These are phyloP conservation scores for Psettodes erumei DNA, from an alignment of 2,113 vertebrate species.

Conservation along the genomic window DNA sequence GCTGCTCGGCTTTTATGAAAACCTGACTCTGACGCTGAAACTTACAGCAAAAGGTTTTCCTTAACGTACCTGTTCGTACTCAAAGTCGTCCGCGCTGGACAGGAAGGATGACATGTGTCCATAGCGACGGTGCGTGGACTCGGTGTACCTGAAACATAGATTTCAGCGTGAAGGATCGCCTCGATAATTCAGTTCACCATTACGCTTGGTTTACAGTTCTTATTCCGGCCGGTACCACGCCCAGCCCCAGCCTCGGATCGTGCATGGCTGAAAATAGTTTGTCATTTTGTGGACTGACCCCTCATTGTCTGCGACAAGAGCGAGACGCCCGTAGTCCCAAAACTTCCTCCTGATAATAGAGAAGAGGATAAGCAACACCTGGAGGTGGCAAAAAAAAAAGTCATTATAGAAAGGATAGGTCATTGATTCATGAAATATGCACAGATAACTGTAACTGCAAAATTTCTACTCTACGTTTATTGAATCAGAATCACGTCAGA, in stretches of 20 bases:
- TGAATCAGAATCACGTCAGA: slow-evolving; percentile 2
- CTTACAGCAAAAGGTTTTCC: neutral
- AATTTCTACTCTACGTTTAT: neutral
- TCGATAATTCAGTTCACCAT: neutral
- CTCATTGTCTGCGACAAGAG: slow-evolving; percentile 88
- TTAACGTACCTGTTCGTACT: slow-evolving; percentile 76
- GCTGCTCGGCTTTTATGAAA: neutral
- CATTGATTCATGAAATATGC: too few species aligned
- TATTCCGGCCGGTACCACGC: neutral
- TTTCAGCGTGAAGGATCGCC: neutral
- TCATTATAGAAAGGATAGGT: too few species aligned
- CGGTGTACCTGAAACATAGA: slow-evolving; percentile 64
- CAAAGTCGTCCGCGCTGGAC: slow-evolving; percentile 68
- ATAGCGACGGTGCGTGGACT: slow-evolving; percentile 62
- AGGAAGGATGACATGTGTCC: slow-evolving; percentile 64
- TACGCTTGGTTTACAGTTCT: neutral
- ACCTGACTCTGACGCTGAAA: neutral
- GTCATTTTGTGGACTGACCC: slow-evolving; percentile 80
- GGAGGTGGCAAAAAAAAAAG: slow-evolving; percentile 40
- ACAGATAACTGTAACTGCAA: neutral
- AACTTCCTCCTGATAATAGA: slow-evolving; percentile 89
- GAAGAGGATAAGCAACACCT: slow-evolving; percentile 90
- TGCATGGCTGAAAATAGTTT: neutral
- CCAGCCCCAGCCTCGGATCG: neutral
- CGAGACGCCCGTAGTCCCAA: slow-evolving; percentile 95